Conservation (phyloP, 2,113 vertebrate species). For the Nibea coibor region DNA sequence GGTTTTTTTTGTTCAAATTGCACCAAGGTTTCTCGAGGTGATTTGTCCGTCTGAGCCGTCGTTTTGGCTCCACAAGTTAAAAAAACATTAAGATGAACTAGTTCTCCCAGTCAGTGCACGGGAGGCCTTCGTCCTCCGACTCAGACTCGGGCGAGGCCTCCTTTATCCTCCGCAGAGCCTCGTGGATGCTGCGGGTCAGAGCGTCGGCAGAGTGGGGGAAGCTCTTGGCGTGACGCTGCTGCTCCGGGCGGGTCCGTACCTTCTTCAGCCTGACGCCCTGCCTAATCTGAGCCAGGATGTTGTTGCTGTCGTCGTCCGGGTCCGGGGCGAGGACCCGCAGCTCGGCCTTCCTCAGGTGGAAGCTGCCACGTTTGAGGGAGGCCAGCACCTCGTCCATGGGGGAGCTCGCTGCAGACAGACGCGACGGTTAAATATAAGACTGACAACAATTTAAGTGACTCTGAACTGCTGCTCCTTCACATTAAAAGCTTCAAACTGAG, state of each 20-base stretch:
- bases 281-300: constrained; percentile 98
- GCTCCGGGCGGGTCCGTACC: constrained; percentile 88
- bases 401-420: constrained; percentile 87
- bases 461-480: no score
- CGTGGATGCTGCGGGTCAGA: constrained; percentile 97
- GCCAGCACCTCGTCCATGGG: constrained; percentile 99
- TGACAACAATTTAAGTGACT: no score
- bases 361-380: constrained; percentile 96
- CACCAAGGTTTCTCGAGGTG: constrained; percentile 32
- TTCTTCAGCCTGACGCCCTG: constrained; percentile 96
- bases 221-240: constrained; percentile 86
- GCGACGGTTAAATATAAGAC: no score
- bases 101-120: constrained; percentile 96
- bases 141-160: constrained; percentile 98
- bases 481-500: no score
- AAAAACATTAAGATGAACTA: constrained; percentile 69
- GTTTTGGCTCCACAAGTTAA: constrained; percentile 28
- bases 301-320: constrained; percentile 94
- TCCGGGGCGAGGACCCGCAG: constrained; percentile 93
- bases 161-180: constrained; percentile 96
- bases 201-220: constrained; percentile 90
- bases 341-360: constrained; percentile 97
- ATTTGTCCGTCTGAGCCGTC: constrained; percentile 13
- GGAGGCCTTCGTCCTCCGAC: constrained; percentile 94
- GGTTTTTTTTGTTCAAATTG: constrained; percentile 54